Percentiles rank a stretch among this genome's conserved stretches.
Conservation (phyloP, 1,140 invertebrate genomes). For the Gerris buenoi region DNA sequence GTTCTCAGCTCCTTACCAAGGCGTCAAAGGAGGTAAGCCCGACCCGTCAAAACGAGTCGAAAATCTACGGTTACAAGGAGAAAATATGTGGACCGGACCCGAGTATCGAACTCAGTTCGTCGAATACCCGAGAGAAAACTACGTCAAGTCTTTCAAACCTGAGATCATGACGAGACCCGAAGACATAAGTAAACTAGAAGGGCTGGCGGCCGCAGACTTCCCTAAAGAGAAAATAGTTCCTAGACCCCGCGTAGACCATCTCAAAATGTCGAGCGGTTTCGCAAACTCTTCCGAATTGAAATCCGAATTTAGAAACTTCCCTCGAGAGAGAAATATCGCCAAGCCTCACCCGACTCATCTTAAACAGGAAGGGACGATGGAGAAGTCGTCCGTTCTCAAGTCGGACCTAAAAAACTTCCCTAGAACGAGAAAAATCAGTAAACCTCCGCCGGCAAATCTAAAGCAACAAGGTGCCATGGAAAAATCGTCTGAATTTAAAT, state of each 20-base stretch:
- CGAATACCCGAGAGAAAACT: constrained; percentile 14
- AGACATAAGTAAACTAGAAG: constrained; percentile 12
- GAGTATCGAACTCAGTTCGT: constrained; percentile 18
- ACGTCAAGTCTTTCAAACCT: constrained; percentile 12
- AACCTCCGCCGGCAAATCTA: constrained; percentile 7
- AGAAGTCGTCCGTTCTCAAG: constrained; percentile 5
- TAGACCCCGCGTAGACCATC: constrained; percentile 7
- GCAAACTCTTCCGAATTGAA: not conserved
- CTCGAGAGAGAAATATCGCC: not conserved
- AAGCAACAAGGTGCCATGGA: constrained; percentile 12
- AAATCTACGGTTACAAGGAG: constrained; percentile 12
- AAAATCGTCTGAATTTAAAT: constrained; percentile 14
- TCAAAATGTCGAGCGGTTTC: not conserved
- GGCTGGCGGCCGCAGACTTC: constrained; percentile 14
- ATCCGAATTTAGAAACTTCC: not conserved
- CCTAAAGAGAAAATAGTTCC: constrained; percentile 13
- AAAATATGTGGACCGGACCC: constrained; percentile 4
- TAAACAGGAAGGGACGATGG: constrained; percentile 11
- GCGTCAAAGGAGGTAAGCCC: not conserved
- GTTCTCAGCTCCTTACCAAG: not conserved
- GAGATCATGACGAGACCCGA: constrained; percentile 12
- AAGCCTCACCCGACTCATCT: not conserved
- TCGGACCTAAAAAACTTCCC: constrained; percentile 9
- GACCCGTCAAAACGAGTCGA: not conserved
- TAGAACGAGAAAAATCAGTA: constrained; percentile 12